These are phyloP conservation scores for Ephestia elutella DNA, from an alignment of 1,140 invertebrate genomes.

Conservation along the genomic window DNA sequence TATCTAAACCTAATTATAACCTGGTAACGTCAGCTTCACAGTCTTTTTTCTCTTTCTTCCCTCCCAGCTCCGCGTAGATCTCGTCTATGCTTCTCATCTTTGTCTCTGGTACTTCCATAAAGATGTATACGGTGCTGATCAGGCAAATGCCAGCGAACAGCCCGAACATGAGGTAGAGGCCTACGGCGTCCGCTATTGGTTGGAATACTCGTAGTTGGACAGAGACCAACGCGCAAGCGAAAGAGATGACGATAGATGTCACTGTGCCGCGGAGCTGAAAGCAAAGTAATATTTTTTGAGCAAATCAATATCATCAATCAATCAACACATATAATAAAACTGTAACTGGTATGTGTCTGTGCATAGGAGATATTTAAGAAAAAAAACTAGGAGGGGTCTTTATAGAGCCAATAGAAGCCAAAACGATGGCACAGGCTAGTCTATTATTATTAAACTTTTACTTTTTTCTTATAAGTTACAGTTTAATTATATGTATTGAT, in stretches of 20 bases:
- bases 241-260: constrained; percentile 56
- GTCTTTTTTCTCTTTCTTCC: constrained; percentile 39
- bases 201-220: constrained; percentile 53
- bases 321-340: too few relatives aligned
- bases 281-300: constrained; percentile 12
- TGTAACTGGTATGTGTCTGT: too few relatives aligned
- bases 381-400: too few relatives aligned
- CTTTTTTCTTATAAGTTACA: too few relatives aligned
- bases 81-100: constrained; percentile 80
- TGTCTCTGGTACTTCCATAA: constrained; percentile 81
- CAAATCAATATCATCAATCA: too few relatives aligned
- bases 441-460: too few relatives aligned
- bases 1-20: constrained; percentile 25
- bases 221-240: constrained; percentile 50
- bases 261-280: constrained; percentile 63
- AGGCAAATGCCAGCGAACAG: constrained; percentile 78
- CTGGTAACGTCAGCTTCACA: constrained; percentile 48
- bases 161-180: constrained; percentile 79
- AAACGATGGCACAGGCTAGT: too few relatives aligned
- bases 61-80: constrained; percentile 50
- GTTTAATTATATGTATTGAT: too few relatives aligned
- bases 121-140: constrained; percentile 77
- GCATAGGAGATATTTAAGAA: too few relatives aligned
- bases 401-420: too few relatives aligned
- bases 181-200: constrained; percentile 70